These are phyloP conservation scores for Philaenus spumarius DNA, from an alignment of 1,140 invertebrate genomes.

Conservation along the genomic window DNA sequence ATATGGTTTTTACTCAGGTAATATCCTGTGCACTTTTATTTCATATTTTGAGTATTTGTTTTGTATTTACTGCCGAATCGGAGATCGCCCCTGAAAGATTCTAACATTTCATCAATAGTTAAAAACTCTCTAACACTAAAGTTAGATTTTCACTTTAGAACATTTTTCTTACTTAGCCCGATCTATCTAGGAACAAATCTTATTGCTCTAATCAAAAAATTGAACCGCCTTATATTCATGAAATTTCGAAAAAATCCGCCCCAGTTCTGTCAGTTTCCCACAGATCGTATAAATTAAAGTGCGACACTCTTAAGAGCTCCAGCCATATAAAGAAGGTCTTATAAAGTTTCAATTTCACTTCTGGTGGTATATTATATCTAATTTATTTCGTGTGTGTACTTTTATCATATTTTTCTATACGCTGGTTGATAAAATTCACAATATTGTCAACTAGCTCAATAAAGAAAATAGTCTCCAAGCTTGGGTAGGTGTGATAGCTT, in stretches of 20 bases:
- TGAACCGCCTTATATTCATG: slow-evolving; percentile 32
- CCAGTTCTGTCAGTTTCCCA: slow-evolving; percentile 14
- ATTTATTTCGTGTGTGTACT: not conserved
- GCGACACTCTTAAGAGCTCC: slow-evolving; percentile 7
- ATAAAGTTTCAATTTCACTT: no score
- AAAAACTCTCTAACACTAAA: slow-evolving; percentile 21
- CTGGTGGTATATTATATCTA: not conserved
- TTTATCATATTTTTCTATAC: not conserved
- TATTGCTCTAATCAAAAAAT: slow-evolving; percentile 27
- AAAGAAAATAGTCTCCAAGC: slow-evolving; percentile 17
- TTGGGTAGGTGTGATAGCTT: slow-evolving; percentile 16
- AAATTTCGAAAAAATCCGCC: slow-evolving; percentile 14
- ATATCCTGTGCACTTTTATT: slow-evolving; percentile 37
- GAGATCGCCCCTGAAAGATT: slow-evolving; percentile 36
- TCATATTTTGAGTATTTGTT: no score
- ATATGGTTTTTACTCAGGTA: slow-evolving; percentile 33
- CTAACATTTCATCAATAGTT: slow-evolving; percentile 37
- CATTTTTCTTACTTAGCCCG: slow-evolving; percentile 33
- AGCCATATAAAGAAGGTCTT: not conserved
- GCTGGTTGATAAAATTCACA: slow-evolving; percentile 22
- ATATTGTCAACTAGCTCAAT: slow-evolving; percentile 21
- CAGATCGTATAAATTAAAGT: slow-evolving; percentile 19
- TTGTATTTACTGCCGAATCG: slow-evolving; percentile 40
- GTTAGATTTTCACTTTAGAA: slow-evolving; percentile 30
- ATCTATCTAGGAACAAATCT: slow-evolving; percentile 32